These are phyloP conservation scores for Tamias sibiricus DNA, from an alignment of 2,113 vertebrate genomes.

Conservation along the genomic window DNA sequence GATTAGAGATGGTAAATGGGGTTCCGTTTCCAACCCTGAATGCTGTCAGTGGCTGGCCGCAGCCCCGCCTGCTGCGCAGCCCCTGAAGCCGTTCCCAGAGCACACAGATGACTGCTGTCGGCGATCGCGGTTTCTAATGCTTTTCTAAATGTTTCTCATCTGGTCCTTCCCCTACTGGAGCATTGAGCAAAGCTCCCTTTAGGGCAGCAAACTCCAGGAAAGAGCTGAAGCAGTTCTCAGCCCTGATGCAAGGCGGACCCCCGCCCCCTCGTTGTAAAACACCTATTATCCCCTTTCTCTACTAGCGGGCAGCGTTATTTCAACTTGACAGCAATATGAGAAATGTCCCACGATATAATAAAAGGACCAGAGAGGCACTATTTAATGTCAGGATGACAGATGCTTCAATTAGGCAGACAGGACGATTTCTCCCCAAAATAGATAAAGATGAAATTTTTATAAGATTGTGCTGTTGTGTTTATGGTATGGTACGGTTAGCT, in stretches of 20 bases:
- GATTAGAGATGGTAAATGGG: accelerated
- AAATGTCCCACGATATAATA: conserved; percentile 81
- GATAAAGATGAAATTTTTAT: conserved; percentile 90
- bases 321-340: conserved; percentile 81
- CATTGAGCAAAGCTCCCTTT: conserved; percentile 54
- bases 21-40: background rate
- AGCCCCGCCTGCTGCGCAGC: accelerated
- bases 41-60: accelerated
- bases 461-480: conserved; percentile 84
- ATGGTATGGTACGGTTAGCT: conserved; percentile 65
- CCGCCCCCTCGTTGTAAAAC: conserved; percentile 81
- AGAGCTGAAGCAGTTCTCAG: conserved; percentile 65
- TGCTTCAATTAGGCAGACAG: conserved; percentile 89
- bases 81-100: accelerated
- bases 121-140: accelerated
- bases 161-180: background rate
- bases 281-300: conserved; percentile 85
- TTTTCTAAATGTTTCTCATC: background rate
- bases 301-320: conserved; percentile 80
- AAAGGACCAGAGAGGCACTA: conserved; percentile 82
- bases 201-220: conserved; percentile 68
- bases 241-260: conserved; percentile 65
- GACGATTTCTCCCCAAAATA: conserved; percentile 86
- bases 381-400: conserved; percentile 89
- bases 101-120: background rate